Evolutionary conservation across 2,888 invertebrate species (phyloP), one percentile per base, ranked within the genome.

Genomic region (Ophion ellenae): DNA sequence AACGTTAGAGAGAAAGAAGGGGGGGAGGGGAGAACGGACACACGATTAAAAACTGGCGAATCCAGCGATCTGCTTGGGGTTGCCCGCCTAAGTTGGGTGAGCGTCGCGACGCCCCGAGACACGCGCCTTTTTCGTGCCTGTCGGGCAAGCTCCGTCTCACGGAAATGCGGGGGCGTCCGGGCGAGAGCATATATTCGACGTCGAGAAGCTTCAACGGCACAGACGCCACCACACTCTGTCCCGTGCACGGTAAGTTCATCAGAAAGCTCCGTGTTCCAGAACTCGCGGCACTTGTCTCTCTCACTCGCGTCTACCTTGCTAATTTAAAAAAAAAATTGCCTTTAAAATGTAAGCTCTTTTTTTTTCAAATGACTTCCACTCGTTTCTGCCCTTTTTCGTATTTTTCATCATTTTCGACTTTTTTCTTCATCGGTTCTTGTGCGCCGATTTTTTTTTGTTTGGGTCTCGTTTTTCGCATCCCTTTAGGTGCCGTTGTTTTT

Each of bases 51-150:
- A 87, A 79, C 84, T 86, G 83, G 83, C 84, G 84, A 86, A 87
- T 87, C 87, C 88, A 88, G 87, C 74, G 78, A 36, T 86, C 84
- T 76, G 83, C 77, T 82, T 87, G 74, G 86, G 83, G 87, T 75
- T 82, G 82, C 77, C 78, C 92, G 90, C 92, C 92, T 92, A 92
- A 92, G 93, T 93, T 90, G 92, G 89, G 92, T 89, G 91, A 91
- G 93, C 92, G 89, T 92, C 92, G 90, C 92, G 92, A 92, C 90
- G 93, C 85, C 88, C 91, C 91, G 90, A 91, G 91, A 92, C 90
- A 91, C 94, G 91, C 92, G 92, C 94, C 94, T 94, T 94, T 94
- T 94, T 94, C 94, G 94, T 94, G 93, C 93, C 92, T 93, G 92
- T 93, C 91, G 92, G 85, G 91, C 89, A 90, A 89, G 90, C 90